A percentile compares a stretch with the other conserved stretches of the same genome.
Evolutionary conservation across 2,888 invertebrate genomes (phyloP).

Genomic region (Herminia tarsipennalis): DNA sequence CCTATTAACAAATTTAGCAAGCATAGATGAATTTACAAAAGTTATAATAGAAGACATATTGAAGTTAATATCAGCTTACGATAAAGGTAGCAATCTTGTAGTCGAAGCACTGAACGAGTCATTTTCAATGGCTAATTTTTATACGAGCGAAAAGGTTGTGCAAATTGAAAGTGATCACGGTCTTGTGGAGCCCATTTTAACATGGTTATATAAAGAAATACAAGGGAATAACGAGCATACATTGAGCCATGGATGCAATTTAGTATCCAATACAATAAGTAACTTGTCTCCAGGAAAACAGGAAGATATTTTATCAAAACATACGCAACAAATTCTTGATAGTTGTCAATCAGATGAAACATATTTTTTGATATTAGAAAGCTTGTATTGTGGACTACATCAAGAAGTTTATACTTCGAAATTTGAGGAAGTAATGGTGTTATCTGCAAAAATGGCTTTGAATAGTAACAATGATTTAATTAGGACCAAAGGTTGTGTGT

Average conservation of each 20-base stretch:
- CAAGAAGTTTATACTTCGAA: constrained; percentile 62
- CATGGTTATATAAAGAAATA: constrained; percentile 69
- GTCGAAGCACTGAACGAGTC: constrained; percentile 66
- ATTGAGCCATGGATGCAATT: constrained; percentile 59
- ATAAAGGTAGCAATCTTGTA: constrained; percentile 61
- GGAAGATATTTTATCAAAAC: constrained; percentile 51
- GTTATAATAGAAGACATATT: constrained; percentile 76
- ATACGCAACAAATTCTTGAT: constrained; percentile 58
- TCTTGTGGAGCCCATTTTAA: constrained; percentile 66
- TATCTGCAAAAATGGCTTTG: constrained; percentile 67
- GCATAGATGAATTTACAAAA: constrained; percentile 79
- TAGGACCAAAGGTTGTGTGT: constrained; percentile 73
- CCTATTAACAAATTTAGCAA: constrained; percentile 74
- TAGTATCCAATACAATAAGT: constrained; percentile 69
- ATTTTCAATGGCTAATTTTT: constrained; percentile 66
- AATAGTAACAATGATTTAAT: constrained; percentile 58
- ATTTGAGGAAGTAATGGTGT: constrained; percentile 63
- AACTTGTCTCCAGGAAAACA: constrained; percentile 69
- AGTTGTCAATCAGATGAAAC: constrained; percentile 57
- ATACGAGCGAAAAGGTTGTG: constrained; percentile 62
- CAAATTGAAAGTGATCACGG: constrained; percentile 79
- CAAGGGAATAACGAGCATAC: constrained; percentile 46
- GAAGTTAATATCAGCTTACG: constrained; percentile 56
- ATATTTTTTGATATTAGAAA: constrained; percentile 77
- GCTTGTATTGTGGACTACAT: constrained; percentile 79